Conservation (phyloP, 2,888 invertebrate genomes). For the Notodonta dromedarius region DNA sequence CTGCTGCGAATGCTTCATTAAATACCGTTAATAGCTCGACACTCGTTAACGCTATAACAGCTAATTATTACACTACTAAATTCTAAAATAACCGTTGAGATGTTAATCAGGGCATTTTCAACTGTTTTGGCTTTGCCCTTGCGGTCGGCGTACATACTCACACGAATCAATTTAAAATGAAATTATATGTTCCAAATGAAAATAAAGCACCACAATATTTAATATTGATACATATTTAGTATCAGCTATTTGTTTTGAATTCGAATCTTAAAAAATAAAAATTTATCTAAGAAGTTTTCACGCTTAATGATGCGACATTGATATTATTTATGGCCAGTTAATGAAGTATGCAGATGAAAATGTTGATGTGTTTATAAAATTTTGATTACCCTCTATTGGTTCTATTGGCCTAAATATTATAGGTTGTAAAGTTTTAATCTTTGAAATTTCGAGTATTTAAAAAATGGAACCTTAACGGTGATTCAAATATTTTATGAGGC, state of each 20-base stretch:
- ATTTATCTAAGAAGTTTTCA: conserved; percentile 2
- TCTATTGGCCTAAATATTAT: conserved; percentile 19
- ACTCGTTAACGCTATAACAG: conserved; percentile 55
- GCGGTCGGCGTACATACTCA: neutral
- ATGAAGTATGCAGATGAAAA: conserved; percentile 33
- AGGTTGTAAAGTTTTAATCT: neutral
- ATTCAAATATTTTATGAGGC: neutral
- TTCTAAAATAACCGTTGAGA: conserved; percentile 51
- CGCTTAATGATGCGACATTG: conserved; percentile 7
- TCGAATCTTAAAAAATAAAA: conserved; percentile 11
- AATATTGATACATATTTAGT: too few relatives aligned
- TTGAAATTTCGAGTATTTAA: neutral
- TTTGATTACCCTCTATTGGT: conserved; percentile 14
- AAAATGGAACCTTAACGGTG: neutral
- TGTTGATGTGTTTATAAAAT: conserved; percentile 20
- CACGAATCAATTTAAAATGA: neutral
- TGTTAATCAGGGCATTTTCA: conserved; percentile 46
- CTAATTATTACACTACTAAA: conserved; percentile 64
- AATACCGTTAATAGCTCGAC: conserved; percentile 57
- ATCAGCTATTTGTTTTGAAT: neutral
- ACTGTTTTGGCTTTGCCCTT: conserved; percentile 26
- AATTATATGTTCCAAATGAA: neutral
- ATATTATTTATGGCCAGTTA: conserved; percentile 25
- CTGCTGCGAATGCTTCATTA: conserved; percentile 54
- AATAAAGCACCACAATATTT: neutral